Evolutionary conservation across 2,113 vertebrate species (phyloP).

Genomic region (Salvelinus fontinalis): DNA sequence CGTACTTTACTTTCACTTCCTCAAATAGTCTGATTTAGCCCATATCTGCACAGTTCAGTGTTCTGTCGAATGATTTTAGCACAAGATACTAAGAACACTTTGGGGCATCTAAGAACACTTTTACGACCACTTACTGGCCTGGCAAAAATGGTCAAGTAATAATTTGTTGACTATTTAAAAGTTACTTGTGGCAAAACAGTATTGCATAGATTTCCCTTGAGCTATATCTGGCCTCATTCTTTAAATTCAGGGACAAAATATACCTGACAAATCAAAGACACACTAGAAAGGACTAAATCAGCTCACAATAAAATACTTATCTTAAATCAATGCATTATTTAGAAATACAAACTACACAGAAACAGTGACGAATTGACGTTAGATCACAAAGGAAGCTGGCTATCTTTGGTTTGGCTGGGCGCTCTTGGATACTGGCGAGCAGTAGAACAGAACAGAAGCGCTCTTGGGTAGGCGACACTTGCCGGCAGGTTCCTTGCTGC

Average conservation of each 20-base stretch:
- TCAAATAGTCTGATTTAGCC: constrained; percentile 8
- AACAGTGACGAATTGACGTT: too few species aligned
- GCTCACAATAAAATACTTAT: constrained; percentile 39
- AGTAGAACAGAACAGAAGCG: constrained; percentile 7
- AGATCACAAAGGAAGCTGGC: constrained; percentile 38
- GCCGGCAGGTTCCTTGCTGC: constrained; percentile 30
- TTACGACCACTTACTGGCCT: background rate
- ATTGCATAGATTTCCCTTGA: constrained; percentile 56
- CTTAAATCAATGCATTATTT: too few species aligned
- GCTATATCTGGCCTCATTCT: constrained; percentile 5
- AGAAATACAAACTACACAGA: too few species aligned
- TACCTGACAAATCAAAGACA: constrained; percentile 4
- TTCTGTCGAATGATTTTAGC: background rate
- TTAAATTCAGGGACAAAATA: background rate
- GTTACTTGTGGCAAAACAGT: constrained; percentile 27
- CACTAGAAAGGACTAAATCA: background rate
- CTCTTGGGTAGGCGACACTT: background rate
- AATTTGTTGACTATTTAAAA: background rate
- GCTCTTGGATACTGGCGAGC: constrained; percentile 16
- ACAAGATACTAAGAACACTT: background rate
- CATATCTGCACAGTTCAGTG: background rate
- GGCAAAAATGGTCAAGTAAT: background rate
- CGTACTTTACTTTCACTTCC: constrained; percentile 22
- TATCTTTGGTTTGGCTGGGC: constrained; percentile 66
- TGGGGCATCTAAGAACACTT: background rate